Evolutionary conservation across 1,140 invertebrate species (phyloP).

Genomic region (Macrocentrus cingulum): DNA sequence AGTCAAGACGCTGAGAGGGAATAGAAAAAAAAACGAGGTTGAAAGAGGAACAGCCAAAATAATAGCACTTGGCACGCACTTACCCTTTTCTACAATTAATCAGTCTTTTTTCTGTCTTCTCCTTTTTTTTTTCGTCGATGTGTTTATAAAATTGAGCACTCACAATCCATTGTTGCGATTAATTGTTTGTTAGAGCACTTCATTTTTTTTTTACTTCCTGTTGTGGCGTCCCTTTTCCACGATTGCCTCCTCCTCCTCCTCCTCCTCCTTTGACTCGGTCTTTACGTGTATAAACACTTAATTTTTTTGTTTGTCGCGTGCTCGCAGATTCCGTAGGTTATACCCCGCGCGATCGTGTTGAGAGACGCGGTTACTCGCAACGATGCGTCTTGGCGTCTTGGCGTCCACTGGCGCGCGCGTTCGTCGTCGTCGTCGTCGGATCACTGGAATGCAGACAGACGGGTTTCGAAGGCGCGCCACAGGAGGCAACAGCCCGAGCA

Average conservation of each 20-base stretch:
- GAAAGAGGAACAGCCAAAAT: too few species aligned
- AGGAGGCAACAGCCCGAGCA: slow-evolving; percentile 22
- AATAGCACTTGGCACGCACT: too few species aligned
- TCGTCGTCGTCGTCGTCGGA: slow-evolving; percentile 26
- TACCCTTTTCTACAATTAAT: too few species aligned
- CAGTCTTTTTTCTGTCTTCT: background rate
- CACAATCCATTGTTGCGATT: background rate
- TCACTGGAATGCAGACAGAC: slow-evolving; percentile 43
- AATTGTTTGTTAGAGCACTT: background rate
- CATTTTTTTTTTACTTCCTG: slow-evolving; percentile 6
- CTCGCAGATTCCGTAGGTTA: slow-evolving; percentile 20
- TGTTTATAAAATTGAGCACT: background rate
- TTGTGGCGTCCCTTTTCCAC: too few species aligned
- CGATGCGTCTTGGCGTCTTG: slow-evolving; percentile 21
- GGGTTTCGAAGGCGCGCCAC: slow-evolving; percentile 34
- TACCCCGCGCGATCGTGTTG: slow-evolving; percentile 11
- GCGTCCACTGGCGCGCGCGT: slow-evolving; percentile 33
- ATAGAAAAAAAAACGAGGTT: too few species aligned
- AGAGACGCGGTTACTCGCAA: slow-evolving; percentile 2
- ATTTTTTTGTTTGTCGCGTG: slow-evolving; percentile 7
- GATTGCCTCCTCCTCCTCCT: background rate
- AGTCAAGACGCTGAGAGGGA: too few species aligned
- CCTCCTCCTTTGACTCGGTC: background rate
- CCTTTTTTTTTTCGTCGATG: background rate
- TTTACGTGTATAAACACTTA: background rate